These are phyloP conservation scores for Ladona fulva DNA, from an alignment of 1,140 invertebrate species.

Conservation along the genomic window DNA sequence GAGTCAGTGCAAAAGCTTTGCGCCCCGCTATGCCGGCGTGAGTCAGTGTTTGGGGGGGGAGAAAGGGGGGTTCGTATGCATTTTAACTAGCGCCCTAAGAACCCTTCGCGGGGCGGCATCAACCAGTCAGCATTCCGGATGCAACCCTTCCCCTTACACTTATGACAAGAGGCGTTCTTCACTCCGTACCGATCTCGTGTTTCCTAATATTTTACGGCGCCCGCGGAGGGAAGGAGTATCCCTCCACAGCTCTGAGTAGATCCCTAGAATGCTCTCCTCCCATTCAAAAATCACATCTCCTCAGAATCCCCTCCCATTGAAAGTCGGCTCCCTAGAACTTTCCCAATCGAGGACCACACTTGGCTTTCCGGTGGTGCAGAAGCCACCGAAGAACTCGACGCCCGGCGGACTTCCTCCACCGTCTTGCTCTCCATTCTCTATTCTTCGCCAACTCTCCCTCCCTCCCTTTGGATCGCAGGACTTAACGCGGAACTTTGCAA, in stretches of 20 bases:
- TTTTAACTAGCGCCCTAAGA: neutral
- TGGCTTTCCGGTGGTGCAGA: neutral
- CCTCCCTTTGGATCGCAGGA: neutral
- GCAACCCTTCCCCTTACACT: neutral
- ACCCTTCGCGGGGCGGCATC: too few relatives aligned
- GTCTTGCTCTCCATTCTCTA: neutral
- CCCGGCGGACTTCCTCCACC: neutral
- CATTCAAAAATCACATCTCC: too few relatives aligned
- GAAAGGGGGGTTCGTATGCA: neutral
- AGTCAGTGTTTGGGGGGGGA: neutral
- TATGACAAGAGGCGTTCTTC: neutral
- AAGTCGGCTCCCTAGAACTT: neutral
- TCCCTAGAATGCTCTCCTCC: too few relatives aligned
- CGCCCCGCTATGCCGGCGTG: neutral
- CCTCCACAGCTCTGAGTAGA: too few relatives aligned
- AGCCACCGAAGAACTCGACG: neutral
- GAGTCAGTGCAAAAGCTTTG: neutral
- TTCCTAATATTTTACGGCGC: neutral
- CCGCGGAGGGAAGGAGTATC: neutral
- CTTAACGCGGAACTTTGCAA: neutral
- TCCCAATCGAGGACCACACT: neutral
- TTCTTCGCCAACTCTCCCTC: neutral
- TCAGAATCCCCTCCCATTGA: neutral
- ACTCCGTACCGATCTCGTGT: neutral
- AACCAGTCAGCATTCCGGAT: neutral